Percentiles rank a stretch among this genome's conserved stretches.
phyloP scores from a whole-genome alignment of 2,797 vertebrate species.

The Discoglossus pictus region DNA sequence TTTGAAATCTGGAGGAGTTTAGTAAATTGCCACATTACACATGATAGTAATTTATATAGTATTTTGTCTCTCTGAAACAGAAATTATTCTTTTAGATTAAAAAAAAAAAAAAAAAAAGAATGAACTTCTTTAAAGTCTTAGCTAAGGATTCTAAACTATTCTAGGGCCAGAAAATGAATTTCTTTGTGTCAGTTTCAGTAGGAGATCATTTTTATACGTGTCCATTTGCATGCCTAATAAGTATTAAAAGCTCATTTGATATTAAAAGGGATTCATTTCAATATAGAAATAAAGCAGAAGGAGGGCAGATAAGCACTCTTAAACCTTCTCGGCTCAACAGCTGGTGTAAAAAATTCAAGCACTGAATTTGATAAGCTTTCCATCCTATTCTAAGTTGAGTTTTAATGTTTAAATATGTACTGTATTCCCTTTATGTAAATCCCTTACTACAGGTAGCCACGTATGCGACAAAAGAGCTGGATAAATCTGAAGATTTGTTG shows the following conservation, averaged over 20 bases:
- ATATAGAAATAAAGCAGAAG: conserved; percentile 60
- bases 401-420: conserved; percentile 48
- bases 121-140: conserved; percentile 22
- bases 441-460: neutral
- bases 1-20: neutral
- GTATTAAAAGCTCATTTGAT: conserved; percentile 58
- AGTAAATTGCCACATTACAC: neutral
- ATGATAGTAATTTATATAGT: conserved; percentile 42
- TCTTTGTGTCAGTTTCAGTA: conserved; percentile 45
- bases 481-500: too few species aligned
- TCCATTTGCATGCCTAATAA: conserved; percentile 62
- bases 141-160: conserved; percentile 46
- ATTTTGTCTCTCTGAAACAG: conserved; percentile 8
- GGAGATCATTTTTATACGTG: conserved; percentile 50
- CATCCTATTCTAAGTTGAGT: conserved; percentile 47
- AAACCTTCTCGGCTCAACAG: conserved; percentile 60
- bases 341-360: conserved; percentile 56
- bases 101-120: neutral
- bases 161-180: conserved; percentile 39
- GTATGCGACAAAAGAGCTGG: too few species aligned
- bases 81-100: conserved; percentile 53
- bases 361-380: conserved; percentile 53
- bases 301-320: conserved; percentile 62
- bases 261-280: conserved; percentile 69
- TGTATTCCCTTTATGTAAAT: conserved; percentile 1